Evolutionary conservation across 2,113 vertebrate species (phyloP), one percentile per base, ranked within the genome.

Genomic region (Cercopithecus mona): DNA sequence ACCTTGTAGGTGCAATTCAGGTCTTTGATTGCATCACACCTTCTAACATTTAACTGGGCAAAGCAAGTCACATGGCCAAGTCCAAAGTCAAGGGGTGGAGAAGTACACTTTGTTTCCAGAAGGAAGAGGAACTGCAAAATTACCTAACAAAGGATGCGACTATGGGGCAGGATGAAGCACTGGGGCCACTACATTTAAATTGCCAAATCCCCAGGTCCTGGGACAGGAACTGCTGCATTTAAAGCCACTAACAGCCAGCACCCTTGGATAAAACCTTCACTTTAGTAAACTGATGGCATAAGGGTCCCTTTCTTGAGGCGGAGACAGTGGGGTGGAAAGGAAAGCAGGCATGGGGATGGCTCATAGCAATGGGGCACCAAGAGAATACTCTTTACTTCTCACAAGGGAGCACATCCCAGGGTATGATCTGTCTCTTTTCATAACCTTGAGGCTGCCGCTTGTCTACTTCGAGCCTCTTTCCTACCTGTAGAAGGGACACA

Each of bases 281-380:
- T 93, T n/a, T 27, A 1, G 14, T 16, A 32, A 78, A 52, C 3
- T 27, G 79, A 43, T n/a, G n/a, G n/a, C 55, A 6, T 40, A 16
- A 35, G 52, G 52, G 27, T 64, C 8, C 82, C 43, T 79, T 55
- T 55, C 81, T 22, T 17, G 45, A 50, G 35, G 68, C 80, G 50
- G 43, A 76, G 27, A 43, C 14, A 6, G 32, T 8, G 25, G 38
- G 4, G 18, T 25, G 2, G 22, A 10, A 86, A 61, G 8, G 59
- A 73, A 45, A 59, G 3, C 3, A 16, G 25, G 38, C 7, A 9
- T 4, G 57, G 50, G 20, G 38, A 27, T 8, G 32, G 57, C 45
- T 22, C 2, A 4, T 2, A 6, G 16, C 27, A 35, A 18, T 14
- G 8, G 30, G 4, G 43, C 1, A 45, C 38, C 27, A 50, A 43